Evolutionary conservation across 2,888 invertebrate species (phyloP).

Genomic region (Dichetophora obliterata): DNA sequence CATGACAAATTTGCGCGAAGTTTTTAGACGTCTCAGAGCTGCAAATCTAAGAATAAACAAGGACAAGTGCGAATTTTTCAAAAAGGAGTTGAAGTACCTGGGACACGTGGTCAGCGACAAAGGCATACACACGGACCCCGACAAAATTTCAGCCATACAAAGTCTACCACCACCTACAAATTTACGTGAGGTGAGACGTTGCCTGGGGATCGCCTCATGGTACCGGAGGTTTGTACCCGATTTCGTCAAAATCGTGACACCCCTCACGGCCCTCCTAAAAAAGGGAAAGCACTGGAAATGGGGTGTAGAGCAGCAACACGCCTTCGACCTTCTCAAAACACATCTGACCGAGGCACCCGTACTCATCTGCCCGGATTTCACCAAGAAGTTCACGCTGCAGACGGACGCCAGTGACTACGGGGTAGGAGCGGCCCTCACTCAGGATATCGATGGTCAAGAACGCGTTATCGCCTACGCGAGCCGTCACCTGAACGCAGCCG

Average conservation of each 20-base stretch:
- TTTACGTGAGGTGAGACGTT: background rate
- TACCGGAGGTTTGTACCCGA: background rate
- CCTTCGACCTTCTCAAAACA: background rate
- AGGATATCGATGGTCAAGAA: background rate
- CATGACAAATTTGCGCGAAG: background rate
- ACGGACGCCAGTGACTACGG: background rate
- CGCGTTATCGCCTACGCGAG: background rate
- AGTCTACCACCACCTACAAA: background rate
- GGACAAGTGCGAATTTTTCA: background rate
- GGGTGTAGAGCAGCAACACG: conserved; percentile 3
- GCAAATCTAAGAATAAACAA: background rate
- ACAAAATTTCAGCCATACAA: background rate
- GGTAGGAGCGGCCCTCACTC: background rate
- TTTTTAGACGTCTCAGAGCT: background rate
- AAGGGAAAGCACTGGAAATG: conserved; percentile 25
- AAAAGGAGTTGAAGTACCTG: background rate
- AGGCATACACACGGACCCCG: background rate
- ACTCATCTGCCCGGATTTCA: background rate
- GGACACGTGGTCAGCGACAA: background rate
- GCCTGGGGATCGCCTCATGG: background rate
- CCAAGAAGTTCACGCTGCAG: background rate
- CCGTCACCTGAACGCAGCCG: background rate
- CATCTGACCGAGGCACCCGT: background rate
- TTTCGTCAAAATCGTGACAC: background rate
- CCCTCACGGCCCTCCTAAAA: conserved; percentile 14